Evolutionary conservation across 2,888 invertebrate genomes (phyloP), one percentile per base, ranked within the genome.

Genomic region (Hypomecis punctinalis): DNA sequence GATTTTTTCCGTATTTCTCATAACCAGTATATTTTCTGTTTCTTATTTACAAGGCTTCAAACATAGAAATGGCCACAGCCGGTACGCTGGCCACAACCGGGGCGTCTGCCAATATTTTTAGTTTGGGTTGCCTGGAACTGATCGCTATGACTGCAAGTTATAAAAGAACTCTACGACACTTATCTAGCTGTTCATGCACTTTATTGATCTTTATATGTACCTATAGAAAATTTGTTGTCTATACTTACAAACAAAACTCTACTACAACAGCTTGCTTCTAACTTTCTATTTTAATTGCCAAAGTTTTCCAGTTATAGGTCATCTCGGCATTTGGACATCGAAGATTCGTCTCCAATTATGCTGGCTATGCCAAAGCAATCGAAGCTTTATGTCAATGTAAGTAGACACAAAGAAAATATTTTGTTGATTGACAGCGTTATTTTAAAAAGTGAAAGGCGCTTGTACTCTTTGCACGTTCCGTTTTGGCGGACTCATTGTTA

Each of bases 381-480:
- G 58, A 23, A 64, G 45, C 60, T 60, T 58, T 70, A 67, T 55
- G 40, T 3, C 58, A 39, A 53, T 40, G 49, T 46, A n/a, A 33
- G 6, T 59, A 54, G 55, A 47, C 5, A 37, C 13, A 47, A 49
- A 58, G 36, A 53, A 23, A 68, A 68, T 61, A 66, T 48, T 63
- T 43, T 61, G 61, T 47, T 66, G 65, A 66, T 61, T 66, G 65
- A 66, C 65, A 57, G 48, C 57, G 61, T 66, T 61, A 63, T 71
- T 70, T 74, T 73, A 64, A 78, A 81, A 83, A 83, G 83, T 80
- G 83, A 83, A 83, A 83, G 82, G 65, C 59, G 63, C 63, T 33
- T 9, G 39, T n/a, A 8, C 54, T 58, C 67, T 66, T 71, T 76
- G 73, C 82, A 78, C 67, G 83, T 83, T 79, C 73, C 82, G 80